Evolutionary conservation across 2,797 vertebrate genomes (phyloP), one percentile per base, ranked within the genome.

Genomic region (Sebastiscus albofasciatus): DNA sequence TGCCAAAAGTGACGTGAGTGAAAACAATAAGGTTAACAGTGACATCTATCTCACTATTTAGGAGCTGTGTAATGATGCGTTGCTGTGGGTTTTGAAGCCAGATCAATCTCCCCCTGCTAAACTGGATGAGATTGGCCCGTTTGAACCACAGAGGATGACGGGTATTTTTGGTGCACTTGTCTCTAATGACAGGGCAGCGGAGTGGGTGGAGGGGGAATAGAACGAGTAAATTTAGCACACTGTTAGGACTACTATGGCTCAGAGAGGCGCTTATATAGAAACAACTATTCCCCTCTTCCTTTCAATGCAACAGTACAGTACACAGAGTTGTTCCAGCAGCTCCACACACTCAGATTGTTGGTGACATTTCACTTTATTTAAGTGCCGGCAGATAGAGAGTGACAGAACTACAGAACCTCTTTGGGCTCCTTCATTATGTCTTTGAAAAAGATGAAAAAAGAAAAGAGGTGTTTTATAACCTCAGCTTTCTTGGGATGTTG

Each of bases 131-230:
- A 90, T 88, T 91, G 87, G 89, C 79, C 88, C 18, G 70, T 90
- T 90, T 83, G 87, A 93, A 91, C 88, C 86, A 83, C 89, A 83
- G 84, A 90, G 90, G 87, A 91, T 83, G 87, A 85, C 24, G 86
- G 88, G 89, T 94, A 94, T 95, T 95, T 94, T 92, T 92, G 92
- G 91, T 91, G 83, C 87, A 87, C 91, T 94, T 93, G 86, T 91
- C 86, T 94, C 87, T 92, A 94, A 94, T 94, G 95, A 94, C 91
- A 92, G 92, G 91, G 92, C 90, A 90, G 88, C 65, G 1, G 79
- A 87, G 89, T 91, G 90, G 87, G 92, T 77, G 89, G 88, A 93
- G 79, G 87, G 87, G 90, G 88, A 93, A 87, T 86, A 90, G 87
- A 90, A 86, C 12, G 80, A 86, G 86, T 94, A 94, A 92, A 93